phyloP scores from a whole-genome alignment of 2,113 vertebrate species.

The Megalops atlanticus region DNA sequence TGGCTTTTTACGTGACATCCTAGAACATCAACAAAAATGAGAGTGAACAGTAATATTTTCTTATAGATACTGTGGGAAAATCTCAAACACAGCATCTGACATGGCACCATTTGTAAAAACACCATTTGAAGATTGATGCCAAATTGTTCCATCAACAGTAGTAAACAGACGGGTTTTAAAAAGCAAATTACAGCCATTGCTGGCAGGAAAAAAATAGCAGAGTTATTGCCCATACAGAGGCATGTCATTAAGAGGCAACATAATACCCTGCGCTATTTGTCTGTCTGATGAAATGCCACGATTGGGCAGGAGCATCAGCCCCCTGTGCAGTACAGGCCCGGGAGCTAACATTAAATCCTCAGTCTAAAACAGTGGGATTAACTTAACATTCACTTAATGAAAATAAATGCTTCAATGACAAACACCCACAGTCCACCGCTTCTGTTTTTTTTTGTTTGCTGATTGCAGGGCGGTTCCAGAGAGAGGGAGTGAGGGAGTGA shows the following conservation, averaged over 20 bases:
- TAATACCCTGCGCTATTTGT: background rate
- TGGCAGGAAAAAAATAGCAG: background rate
- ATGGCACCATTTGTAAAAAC: background rate
- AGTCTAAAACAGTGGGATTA: slow-evolving; percentile 2
- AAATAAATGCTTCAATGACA: slow-evolving; percentile 4
- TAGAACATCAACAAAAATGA: no score
- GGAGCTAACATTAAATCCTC: background rate
- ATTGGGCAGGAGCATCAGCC: background rate
- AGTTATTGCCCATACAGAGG: background rate
- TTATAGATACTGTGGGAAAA: no score
- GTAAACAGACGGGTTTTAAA: background rate
- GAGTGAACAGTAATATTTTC: no score
- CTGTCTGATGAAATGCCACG: background rate
- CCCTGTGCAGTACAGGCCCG: background rate
- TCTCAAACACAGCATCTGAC: background rate
- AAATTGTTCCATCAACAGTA: no score
- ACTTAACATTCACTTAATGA: background rate
- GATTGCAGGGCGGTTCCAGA: background rate
- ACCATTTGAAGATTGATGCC: background rate
- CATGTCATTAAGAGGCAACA: background rate
- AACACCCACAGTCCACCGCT: background rate
- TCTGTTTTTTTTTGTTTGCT: background rate
- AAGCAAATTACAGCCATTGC: background rate
- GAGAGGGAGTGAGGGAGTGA: background rate
- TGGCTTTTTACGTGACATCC: no score